Evolutionary conservation across 2,113 vertebrate species (phyloP), one percentile per base, ranked within the genome.

Genomic region (Hoplias malabaricus): DNA sequence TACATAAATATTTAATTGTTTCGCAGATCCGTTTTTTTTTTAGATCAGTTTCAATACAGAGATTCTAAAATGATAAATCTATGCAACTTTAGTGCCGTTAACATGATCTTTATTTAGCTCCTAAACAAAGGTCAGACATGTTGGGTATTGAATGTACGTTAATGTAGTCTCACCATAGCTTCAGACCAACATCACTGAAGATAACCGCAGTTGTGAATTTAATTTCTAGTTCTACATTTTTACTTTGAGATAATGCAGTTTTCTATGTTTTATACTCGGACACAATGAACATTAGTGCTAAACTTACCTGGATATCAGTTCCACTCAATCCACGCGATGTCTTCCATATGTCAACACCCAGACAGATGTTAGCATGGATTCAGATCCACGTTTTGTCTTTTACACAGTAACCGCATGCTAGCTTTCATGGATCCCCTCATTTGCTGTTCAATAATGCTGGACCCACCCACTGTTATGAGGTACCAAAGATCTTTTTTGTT

Each of bases 61-160:
- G 88, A 88, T 88, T 87, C 84, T 77, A 68, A 67, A 79, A 73
- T 29, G 56, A 46, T 59, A 21, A 84, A 77, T 86, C 89, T 93
- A 92, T 92, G 91, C 90, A 92, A 90, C 77, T 74, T 84, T 81
- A 66, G 69, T 72, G 79, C 63, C 74, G 84, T 90, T 72, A 56
- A 84, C 84, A 34, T 38, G 65, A 54, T 77, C 40, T 12, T 48
- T 43, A 38, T 61, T 66, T n/a, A 61, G 40, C 33, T 40, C 14
- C 38, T 38, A 25, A 77, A 34, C 42, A 34, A 34, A 62, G 25
- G 42, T 61, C 21, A 57, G 48, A 59, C 33, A 33, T 27, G 42
- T 50, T 48, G 34, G 48, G 46, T 73, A 61, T 62, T 53, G 56
- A 80, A 76, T 76, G 73, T 83, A 80, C 34, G 1, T 54, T 66